Evolutionary conservation across 2,888 invertebrate genomes (phyloP), one percentile per base, ranked within the genome.

Genomic region (Coleophora flavipennella): DNA sequence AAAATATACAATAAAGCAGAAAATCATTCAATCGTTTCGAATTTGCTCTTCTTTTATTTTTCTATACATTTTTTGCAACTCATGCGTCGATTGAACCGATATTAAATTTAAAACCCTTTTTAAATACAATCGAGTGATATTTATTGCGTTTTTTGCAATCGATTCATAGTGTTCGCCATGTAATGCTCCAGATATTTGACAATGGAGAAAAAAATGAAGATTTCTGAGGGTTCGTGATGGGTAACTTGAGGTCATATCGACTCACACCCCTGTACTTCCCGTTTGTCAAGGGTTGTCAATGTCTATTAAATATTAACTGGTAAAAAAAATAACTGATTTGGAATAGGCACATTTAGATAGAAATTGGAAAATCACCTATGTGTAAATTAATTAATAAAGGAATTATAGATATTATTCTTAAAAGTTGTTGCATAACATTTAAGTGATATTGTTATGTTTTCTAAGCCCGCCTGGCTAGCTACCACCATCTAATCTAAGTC

Each of bases 221-320:
- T 51, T 59, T 47, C 49, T 60, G 53, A 67, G 75, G 77, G 78
- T 72, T 62, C 66, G 50, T 60, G 68, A 73, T 78, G 75, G 75
- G 81, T 80, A 80, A 78, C 78, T 80, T 81, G 81, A 83, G 84
- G 84, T 84, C 81, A 83, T 72, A 75, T 62, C 59, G 64, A 62
- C 71, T 81, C 81, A 78, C 80, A 81, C 83, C 83, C 81, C 72
- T 81, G 73, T 77, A 76, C 79, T 79, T 83, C 79, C 83, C 77
- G 67, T 63, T 58, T 55, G 46, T n/a, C n/a, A 31, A 80, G 80
- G 81, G 83, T 44, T 83, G 75, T 44, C 73, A 51, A 42, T 14
- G 11, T 29, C 32, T 29, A 14, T 13, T 14, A 11, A 33, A 29
- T n/a, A n/a, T n/a, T 35, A 13, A 10, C 13, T 34, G 13, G 26